A percentile compares a stretch with the other conserved stretches of the same genome.
Conservation (phyloP, 2,113 vertebrate genomes). For the Rhombomys opimus region DNA sequence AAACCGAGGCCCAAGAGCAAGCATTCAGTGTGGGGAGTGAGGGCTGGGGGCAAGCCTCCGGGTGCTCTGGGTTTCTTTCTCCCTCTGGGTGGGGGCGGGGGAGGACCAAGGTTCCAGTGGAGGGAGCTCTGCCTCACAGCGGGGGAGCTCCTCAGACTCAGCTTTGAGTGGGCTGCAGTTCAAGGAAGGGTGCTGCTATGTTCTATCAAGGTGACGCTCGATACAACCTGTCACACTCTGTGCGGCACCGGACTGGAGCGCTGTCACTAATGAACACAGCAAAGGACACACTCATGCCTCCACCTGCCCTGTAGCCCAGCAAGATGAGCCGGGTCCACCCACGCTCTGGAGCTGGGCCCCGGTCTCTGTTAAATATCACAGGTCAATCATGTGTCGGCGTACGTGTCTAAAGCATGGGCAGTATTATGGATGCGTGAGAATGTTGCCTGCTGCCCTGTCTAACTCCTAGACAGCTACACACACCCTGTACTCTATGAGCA, state of each 20-base stretch:
- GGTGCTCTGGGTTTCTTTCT: not conserved
- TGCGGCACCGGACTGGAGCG: not conserved
- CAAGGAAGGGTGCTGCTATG: not conserved
- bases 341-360: slow-evolving; percentile 8
- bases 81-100: not conserved
- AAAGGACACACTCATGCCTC: not conserved
- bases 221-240: not conserved
- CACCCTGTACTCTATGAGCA: not conserved
- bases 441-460: not conserved
- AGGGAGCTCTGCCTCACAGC: not conserved
- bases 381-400: slow-evolving; percentile 30
- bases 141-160: not conserved
- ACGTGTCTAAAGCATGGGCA: not conserved
- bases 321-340: not conserved
- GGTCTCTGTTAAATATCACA: slow-evolving; percentile 63
- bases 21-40: not conserved
- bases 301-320: not conserved
- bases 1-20: not conserved
- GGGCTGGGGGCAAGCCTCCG: not conserved
- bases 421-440: not conserved
- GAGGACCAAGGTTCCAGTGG: not conserved
- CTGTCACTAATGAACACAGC: not conserved
- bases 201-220: not conserved
- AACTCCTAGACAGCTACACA: not conserved
- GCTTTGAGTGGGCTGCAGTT: not conserved